phyloP scores from a whole-genome alignment of 2,797 vertebrate genomes.

The Cossypha dichroa region DNA sequence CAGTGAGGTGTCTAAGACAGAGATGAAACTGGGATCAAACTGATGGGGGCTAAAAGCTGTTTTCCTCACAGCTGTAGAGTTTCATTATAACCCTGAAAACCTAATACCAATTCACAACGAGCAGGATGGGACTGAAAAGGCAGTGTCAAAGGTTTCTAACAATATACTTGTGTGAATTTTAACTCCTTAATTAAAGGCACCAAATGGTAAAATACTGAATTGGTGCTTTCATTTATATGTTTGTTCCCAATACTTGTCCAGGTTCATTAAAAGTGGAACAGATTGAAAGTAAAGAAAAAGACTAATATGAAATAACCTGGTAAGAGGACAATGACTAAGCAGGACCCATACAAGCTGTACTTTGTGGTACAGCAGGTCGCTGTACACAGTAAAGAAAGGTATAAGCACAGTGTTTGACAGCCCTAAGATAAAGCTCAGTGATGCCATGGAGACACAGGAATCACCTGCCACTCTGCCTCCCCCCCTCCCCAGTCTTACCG shows the following conservation, averaged over 20 bases:
- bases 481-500: background rate
- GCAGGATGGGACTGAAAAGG: background rate
- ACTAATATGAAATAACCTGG: background rate
- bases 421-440: background rate
- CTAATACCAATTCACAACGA: background rate
- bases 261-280: background rate
- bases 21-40: background rate
- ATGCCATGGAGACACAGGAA: conserved; percentile 42
- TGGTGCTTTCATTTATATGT: background rate
- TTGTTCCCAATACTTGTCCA: background rate
- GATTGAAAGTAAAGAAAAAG: background rate
- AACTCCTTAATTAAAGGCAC: background rate
- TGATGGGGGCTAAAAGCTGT: background rate
- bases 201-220: background rate
- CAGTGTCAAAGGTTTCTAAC: background rate
- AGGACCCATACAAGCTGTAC: background rate
- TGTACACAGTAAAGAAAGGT: background rate
- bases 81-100: background rate
- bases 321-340: background rate
- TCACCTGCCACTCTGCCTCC: background rate
- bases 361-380: background rate
- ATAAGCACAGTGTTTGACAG: background rate
- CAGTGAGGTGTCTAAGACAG: background rate
- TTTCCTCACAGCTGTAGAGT: background rate
- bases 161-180: background rate